These are phyloP conservation scores for Falcunculus frontatus DNA, from an alignment of 2,113 vertebrate species.

Conservation along the genomic window DNA sequence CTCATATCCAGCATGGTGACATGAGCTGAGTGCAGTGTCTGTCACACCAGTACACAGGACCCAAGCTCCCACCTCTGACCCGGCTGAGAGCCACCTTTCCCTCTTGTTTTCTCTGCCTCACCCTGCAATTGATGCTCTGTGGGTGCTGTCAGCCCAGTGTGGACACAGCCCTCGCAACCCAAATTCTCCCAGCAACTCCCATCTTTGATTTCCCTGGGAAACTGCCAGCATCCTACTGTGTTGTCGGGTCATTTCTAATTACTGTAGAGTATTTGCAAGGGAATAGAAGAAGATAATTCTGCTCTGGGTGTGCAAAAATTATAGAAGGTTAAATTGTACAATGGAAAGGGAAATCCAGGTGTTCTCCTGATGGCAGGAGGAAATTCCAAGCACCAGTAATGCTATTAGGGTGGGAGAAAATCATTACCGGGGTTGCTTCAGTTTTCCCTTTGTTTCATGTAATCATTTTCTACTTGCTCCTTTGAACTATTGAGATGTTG, in stretches of 20 bases:
- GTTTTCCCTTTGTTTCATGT: background rate
- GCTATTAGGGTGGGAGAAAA: background rate
- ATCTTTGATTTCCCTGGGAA: background rate
- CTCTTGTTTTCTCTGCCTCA: background rate
- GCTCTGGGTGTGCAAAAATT: background rate
- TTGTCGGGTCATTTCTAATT: background rate
- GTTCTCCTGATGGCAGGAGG: background rate
- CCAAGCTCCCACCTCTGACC: background rate
- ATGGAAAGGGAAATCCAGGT: background rate
- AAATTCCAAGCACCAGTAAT: background rate
- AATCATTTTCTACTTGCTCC: background rate
- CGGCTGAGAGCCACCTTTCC: background rate
- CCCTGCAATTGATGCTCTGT: background rate
- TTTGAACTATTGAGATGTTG: background rate
- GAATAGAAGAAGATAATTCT: background rate
- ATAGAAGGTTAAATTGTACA: background rate
- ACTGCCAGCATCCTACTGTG: background rate
- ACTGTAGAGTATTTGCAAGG: background rate
- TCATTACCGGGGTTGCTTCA: background rate
- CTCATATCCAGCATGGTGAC: background rate
- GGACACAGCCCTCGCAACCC: background rate
- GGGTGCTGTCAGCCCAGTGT: background rate
- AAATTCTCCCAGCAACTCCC: background rate
- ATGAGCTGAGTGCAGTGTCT: rapidly evolving
- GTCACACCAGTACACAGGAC: background rate